Base-by-base conservation (phyloP, 1,140 invertebrate species). In the Drosophila melanica region DNA sequence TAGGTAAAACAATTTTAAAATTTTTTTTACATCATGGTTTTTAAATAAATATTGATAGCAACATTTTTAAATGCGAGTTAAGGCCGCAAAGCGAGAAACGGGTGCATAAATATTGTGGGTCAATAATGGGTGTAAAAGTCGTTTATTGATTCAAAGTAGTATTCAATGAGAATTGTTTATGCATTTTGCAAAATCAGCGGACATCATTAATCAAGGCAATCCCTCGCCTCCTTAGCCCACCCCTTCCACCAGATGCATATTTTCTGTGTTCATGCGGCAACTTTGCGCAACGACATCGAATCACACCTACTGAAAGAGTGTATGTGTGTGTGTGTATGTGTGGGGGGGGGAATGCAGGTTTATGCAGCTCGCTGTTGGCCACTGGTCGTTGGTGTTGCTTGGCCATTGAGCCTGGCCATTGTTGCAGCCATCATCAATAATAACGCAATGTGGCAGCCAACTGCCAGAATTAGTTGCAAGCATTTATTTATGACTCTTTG, bases 401-500 rank as follows among this genome's bases (percentile, higher is more conserved):
- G 27, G 27, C 27, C 27, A 27, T 5, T 44, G 63, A 14, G 35
- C 9, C 47, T 14, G 69, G 54, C 70, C 68, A 84, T 84, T 81
- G 81, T 80, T 75, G 68, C 71, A 48, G 73, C 30, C 60, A 78
- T 75, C 81, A 85, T 85, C 81, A 85, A 85, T 85, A 85, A 85
- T 86, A 86, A 86, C 74, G 81, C 81, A 85, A 86, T 75, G 81
- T 85, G 81, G 81, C 81, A 86, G 79, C 57, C 65, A 74, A 69
- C 81, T 86, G 81, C 80, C 81, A 85, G 75, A 85, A 85, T 86
- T 85, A 85, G 81, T 85, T 85, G 81, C 81, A 86, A 78, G 63
- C 66, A 86, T 85, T 86, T 85, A 85, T 85, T 85, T 85, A 85
- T 85, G 81, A 81, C 81, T 85, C 81, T 85, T 85, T 86, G 81